Percentiles rank a stretch among this genome's conserved stretches.
phyloP scores from a whole-genome alignment of 2,888 invertebrate genomes.

The Eupithecia dodoneata region DNA sequence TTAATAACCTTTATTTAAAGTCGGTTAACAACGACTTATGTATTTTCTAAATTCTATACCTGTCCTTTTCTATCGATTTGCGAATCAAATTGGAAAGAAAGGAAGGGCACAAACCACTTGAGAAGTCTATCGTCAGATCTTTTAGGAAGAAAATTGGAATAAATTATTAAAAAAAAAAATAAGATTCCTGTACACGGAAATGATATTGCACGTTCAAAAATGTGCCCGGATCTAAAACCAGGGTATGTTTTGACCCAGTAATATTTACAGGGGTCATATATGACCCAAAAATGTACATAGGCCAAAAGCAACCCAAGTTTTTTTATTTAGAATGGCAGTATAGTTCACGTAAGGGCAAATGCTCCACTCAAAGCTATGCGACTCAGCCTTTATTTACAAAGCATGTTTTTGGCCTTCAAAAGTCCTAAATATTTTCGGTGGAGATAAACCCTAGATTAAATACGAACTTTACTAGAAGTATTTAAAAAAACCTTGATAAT shows the following conservation, averaged over 20 bases:
- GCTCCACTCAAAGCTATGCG: constrained; percentile 35
- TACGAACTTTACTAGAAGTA: constrained; percentile 26
- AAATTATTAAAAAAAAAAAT: constrained; percentile 30
- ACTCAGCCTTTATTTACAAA: constrained; percentile 73
- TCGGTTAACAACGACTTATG: constrained; percentile 37
- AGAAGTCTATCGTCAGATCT: constrained; percentile 56
- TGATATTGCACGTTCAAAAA: constrained; percentile 61
- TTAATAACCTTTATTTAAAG: constrained; percentile 22
- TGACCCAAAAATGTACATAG: constrained; percentile 16
- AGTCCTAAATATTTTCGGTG: constrained; percentile 73
- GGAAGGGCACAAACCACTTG: constrained; percentile 29
- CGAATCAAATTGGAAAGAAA: constrained; percentile 48
- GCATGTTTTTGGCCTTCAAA: constrained; percentile 76
- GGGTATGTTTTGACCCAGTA: constrained; percentile 25
- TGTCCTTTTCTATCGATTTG: constrained; percentile 50
- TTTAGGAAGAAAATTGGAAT: constrained; percentile 42
- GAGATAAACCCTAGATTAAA: constrained; percentile 57
- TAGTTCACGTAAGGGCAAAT: constrained; percentile 33
- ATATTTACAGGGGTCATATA: constrained; percentile 3
- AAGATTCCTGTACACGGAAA: not conserved
- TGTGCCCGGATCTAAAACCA: constrained; percentile 46
- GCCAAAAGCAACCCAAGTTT: constrained; percentile 27
- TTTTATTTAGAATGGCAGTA: constrained; percentile 35
- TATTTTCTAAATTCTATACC: constrained; percentile 44
- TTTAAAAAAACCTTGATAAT: constrained; percentile 14